Evolutionary conservation across 2,797 vertebrate species (phyloP), one percentile per base, ranked within the genome.

Genomic region (Anisognathus igniventris): DNA sequence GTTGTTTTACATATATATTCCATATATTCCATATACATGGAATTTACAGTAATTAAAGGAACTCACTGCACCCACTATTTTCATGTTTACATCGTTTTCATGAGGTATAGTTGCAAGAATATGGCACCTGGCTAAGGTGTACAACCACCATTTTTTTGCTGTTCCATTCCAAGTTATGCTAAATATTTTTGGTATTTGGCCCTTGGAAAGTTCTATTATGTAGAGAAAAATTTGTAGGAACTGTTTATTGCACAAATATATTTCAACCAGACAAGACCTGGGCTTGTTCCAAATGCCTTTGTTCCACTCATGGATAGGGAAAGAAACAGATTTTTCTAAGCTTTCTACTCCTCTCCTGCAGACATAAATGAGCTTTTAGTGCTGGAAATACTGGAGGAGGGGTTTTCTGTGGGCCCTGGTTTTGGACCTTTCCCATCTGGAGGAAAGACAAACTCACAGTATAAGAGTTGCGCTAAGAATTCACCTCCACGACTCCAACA

Each of bases 321-420:
- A 83, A 40, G 22, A 71, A 77, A 40, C 2, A 56, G 67, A 4
- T 39, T 1, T 1, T 62, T 62, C 28, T 12, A 33, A 50, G 23
- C 2, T 71, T 71, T 67, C 50, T 57, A 1, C 27, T 81, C 13
- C 14, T n/a, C 9, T 77, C 16, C 48, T 44, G 20, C 15, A 18
- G 45, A 31, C 20, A 31, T 15, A 25, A 76, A 51, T 0, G 11
- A 47, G 8, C 3, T 45, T 56, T 74, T 24, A 23, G 12, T 35
- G 17, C 6, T 56, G 28, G 18, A 54, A 62, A 47, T 39, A 21
- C 21, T 50, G 19, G 2, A 14, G 21, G 25, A 31, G 7, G 7
- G 1, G 20, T 68, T 21, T 77, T 22, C 20, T 40, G 17, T 28
- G 44, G 27, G 13, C 2, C 5, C 6, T 5, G 2, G 2, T 18